These are phyloP conservation scores for Urocitellus parryii DNA, from an alignment of 2,113 vertebrate species.

Conservation along the genomic window DNA sequence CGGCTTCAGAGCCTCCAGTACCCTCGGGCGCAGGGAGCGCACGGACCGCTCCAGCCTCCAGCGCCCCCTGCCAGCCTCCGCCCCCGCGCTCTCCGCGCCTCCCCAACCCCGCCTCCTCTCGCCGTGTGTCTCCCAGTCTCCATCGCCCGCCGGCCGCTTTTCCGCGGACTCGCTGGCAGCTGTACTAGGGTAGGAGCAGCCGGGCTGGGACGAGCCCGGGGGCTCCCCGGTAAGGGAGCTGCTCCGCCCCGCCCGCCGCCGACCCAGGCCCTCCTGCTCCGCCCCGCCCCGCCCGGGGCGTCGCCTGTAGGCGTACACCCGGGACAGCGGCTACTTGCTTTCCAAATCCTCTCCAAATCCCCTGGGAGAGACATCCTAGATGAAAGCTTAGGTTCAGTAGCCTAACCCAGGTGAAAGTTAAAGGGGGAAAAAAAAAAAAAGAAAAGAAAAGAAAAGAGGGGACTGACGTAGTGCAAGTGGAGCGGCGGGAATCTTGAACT, in stretches of 20 bases:
- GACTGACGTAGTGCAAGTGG: neutral
- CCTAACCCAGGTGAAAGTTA: neutral
- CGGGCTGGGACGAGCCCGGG: neutral
- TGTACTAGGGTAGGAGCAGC: neutral
- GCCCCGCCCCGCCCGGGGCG: constrained; percentile 31
- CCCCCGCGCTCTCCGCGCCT: constrained; percentile 61
- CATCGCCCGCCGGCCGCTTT: constrained; percentile 30
- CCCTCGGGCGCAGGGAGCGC: constrained; percentile 63
- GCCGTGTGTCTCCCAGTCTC: neutral
- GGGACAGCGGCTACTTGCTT: fast-evolving
- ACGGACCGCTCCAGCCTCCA: constrained; percentile 52
- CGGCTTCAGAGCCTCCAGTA: constrained; percentile 45
- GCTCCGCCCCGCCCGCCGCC: constrained; percentile 35
- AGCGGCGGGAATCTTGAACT: constrained; percentile 69
- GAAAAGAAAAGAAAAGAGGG: fast-evolving
- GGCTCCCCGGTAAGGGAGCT: neutral
- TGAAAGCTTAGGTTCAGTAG: neutral
- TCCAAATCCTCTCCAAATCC: neutral
- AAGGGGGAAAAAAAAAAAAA: neutral
- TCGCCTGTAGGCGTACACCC: neutral
- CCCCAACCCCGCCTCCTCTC: constrained; percentile 64
- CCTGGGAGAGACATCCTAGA: neutral
- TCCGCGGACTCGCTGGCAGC: neutral
- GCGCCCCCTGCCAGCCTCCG: constrained; percentile 74
- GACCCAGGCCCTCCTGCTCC: neutral